Conservation (phyloP, 2,113 vertebrate species). For the Gavia stellata region DNA sequence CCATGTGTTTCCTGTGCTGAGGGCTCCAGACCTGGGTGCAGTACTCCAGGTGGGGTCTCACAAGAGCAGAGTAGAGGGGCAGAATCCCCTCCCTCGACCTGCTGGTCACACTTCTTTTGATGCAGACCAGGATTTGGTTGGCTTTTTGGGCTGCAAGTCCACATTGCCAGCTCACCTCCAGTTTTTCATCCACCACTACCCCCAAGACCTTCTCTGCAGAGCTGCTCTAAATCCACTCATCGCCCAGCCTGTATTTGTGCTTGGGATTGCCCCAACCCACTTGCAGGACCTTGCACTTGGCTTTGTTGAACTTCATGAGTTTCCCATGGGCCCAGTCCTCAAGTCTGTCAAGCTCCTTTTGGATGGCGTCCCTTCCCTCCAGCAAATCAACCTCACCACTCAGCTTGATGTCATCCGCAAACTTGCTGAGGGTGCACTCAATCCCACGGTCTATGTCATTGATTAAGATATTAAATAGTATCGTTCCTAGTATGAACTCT, state of each 20-base stretch:
- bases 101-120: neutral
- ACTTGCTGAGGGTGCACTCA: neutral
- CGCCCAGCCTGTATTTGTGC: neutral
- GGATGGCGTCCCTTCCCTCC: neutral
- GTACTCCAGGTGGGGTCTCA: neutral
- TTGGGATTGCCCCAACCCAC: neutral
- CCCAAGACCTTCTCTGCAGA: neutral
- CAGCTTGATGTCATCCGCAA: neutral
- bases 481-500: too few relatives aligned
- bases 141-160: neutral
- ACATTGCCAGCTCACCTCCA: too few relatives aligned
- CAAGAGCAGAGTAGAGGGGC: neutral
- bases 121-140: too few relatives aligned
- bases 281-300: neutral
- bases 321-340: neutral
- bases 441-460: neutral
- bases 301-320: neutral
- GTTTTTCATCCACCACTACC: neutral
- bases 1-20: neutral
- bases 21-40: neutral
- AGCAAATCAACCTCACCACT: neutral
- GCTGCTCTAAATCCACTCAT: too few relatives aligned
- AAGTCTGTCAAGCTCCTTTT: neutral
- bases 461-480: neutral
- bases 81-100: neutral